These are phyloP conservation scores for Cephalotes varians DNA, from an alignment of 2,888 invertebrate genomes.

Conservation along the genomic window DNA sequence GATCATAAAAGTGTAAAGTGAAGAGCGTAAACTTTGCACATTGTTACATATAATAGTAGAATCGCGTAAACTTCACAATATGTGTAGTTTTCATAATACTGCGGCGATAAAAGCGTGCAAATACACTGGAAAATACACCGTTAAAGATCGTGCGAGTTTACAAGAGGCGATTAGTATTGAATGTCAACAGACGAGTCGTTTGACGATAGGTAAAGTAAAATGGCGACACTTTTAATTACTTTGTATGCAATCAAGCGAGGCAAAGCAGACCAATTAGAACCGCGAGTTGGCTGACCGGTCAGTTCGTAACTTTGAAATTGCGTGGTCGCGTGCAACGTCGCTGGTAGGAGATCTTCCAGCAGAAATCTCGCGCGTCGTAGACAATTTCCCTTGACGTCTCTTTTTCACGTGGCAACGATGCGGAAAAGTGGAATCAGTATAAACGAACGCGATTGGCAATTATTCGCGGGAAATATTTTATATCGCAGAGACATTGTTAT, in stretches of 20 bases:
- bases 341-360: slow-evolving; percentile 31
- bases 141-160: not conserved
- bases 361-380: slow-evolving; percentile 28
- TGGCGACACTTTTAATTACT: slow-evolving; percentile 76
- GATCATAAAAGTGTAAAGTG: not conserved
- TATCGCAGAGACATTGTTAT: not conserved
- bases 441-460: slow-evolving; percentile 20
- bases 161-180: slow-evolving; percentile 20
- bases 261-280: slow-evolving; percentile 74
- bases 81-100: not conserved
- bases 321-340: slow-evolving; percentile 51
- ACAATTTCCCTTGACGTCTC: slow-evolving; percentile 23
- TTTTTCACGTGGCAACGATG: not conserved
- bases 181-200: slow-evolving; percentile 24
- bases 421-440: not conserved
- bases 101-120: slow-evolving; percentile 4
- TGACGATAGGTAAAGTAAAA: slow-evolving; percentile 31
- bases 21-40: not conserved
- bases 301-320: slow-evolving; percentile 57
- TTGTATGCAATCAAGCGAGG: slow-evolving; percentile 72
- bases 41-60: not conserved
- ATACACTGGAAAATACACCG: not conserved
- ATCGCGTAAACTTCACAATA: not conserved
- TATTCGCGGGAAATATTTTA: not conserved
- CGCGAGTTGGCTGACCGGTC: slow-evolving; percentile 68